phyloP scores from a whole-genome alignment of 1,140 invertebrate species.

The Caenorhabditis inopinata region DNA sequence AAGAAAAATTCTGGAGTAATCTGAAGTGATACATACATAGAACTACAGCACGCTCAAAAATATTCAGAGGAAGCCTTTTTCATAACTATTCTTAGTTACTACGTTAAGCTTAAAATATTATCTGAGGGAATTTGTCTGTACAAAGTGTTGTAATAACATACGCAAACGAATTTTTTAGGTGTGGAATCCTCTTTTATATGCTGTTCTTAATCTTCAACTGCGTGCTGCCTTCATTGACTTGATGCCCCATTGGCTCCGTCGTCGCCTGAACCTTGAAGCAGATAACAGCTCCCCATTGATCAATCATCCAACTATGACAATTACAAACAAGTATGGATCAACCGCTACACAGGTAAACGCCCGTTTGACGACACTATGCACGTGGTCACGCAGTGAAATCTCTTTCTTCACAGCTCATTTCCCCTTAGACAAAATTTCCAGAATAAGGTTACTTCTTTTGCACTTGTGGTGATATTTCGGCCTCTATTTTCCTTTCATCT shows the following conservation, averaged over 20 bases:
- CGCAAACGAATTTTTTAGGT: slow-evolving; percentile 55
- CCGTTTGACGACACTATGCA: slow-evolving; percentile 23
- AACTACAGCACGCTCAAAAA: too few relatives aligned
- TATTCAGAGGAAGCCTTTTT: too few relatives aligned
- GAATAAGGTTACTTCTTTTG: background rate
- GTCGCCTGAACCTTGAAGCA: background rate
- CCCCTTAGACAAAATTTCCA: too few relatives aligned
- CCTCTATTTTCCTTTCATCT: slow-evolving; percentile 4
- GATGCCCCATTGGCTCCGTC: slow-evolving; percentile 57
- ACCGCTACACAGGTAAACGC: slow-evolving; percentile 37
- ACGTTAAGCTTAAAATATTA: too few relatives aligned
- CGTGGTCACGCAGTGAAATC: background rate
- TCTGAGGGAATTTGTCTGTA: too few relatives aligned
- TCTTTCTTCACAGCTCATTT: background rate
- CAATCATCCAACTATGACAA: slow-evolving; percentile 23
- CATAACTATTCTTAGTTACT: too few relatives aligned
- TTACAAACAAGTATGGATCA: slow-evolving; percentile 36
- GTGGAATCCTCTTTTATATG: slow-evolving; percentile 71
- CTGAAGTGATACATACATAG: background rate
- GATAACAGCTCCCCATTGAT: slow-evolving; percentile 39
- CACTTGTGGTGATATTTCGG: slow-evolving; percentile 19
- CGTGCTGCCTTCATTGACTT: slow-evolving; percentile 62
- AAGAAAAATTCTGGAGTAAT: background rate
- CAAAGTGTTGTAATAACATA: too few relatives aligned
- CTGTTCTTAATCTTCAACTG: slow-evolving; percentile 68